Conservation (phyloP, 2,113 vertebrate species). For the Anthoscopus minutus region DNA sequence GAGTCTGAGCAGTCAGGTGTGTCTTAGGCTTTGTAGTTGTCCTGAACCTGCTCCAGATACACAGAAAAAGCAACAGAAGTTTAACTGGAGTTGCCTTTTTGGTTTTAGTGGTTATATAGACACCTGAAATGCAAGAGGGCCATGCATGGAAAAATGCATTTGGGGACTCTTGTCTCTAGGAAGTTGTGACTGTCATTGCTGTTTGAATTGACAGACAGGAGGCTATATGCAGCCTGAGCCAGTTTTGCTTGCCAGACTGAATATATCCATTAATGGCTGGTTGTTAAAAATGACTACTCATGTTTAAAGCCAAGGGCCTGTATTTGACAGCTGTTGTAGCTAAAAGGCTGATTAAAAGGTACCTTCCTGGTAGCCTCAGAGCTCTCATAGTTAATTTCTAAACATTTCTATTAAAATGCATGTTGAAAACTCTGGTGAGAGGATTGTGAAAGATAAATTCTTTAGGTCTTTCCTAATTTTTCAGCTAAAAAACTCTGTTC, state of each 20-base stretch:
- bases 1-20: neutral
- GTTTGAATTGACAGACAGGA: neutral
- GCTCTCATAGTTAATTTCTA: neutral
- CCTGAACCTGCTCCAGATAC: neutral
- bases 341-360: neutral
- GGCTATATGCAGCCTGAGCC: neutral
- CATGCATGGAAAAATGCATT: neutral
- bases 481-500: neutral
- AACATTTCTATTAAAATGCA: neutral
- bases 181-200: neutral
- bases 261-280: neutral
- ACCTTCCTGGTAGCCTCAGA: neutral
- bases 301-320: neutral
- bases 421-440: neutral
- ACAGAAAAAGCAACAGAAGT: neutral
- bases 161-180: neutral
- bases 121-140: neutral
- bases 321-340: neutral
- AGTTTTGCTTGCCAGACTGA: neutral
- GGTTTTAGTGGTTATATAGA: neutral
- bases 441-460: neutral
- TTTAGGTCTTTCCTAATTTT: neutral
- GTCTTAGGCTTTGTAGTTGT: neutral
- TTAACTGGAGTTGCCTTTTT: neutral
- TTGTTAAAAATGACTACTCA: neutral